Conservation (phyloP, 2,113 vertebrate species). For the Gymnorhina tibicen region DNA sequence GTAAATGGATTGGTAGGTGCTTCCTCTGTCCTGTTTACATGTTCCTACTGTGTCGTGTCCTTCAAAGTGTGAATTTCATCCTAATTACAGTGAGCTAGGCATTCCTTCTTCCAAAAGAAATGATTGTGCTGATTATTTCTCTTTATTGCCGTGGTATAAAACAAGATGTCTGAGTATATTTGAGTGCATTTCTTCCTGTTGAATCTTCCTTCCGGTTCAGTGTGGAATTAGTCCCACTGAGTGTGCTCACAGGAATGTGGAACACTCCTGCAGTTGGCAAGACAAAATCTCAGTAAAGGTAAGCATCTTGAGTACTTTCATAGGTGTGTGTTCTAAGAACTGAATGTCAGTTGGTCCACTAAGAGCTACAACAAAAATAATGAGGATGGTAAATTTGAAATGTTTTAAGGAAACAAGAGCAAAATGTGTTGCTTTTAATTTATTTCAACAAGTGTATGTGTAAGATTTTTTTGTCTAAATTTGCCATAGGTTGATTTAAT, state of each 20-base stretch:
- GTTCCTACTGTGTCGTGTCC: neutral
- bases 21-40: neutral
- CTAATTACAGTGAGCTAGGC: neutral
- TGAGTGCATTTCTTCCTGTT: neutral
- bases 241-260: neutral
- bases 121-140: neutral
- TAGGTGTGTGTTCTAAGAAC: neutral
- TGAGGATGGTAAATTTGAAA: neutral
- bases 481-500: neutral
- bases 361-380: neutral
- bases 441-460: neutral
- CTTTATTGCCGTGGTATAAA: neutral
- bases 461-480: neutral
- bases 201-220: neutral
- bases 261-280: neutral
- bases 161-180: neutral
- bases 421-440: neutral
- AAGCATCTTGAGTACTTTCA: neutral
- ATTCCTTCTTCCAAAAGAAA: neutral
- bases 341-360: rapidly evolving
- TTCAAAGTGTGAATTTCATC: neutral
- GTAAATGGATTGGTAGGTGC: neutral
- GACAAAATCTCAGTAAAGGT: neutral
- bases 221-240: neutral
- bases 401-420: neutral